Evolutionary conservation across 2,113 vertebrate species (phyloP).

Genomic region (Zootoca vivipara): DNA sequence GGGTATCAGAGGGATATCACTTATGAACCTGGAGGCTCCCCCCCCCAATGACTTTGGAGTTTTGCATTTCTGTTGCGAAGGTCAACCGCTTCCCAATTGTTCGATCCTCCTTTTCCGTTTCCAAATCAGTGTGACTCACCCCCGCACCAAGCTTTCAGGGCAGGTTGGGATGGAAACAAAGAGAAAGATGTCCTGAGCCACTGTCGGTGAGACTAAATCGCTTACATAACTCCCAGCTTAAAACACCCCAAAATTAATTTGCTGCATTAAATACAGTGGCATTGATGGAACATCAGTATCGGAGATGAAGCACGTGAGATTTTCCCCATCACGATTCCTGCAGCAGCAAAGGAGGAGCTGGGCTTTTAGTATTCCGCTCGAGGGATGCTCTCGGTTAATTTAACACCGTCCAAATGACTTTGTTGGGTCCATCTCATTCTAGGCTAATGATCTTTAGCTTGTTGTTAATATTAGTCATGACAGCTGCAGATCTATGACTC

Average conservation of each 20-base stretch:
- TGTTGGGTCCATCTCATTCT: neutral
- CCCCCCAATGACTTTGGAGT: neutral
- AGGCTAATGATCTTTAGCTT: neutral
- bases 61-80: neutral
- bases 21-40: neutral
- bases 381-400: neutral
- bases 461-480: neutral
- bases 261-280: neutral
- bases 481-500: neutral
- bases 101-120: neutral
- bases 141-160: neutral
- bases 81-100: neutral
- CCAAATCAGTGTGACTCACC: neutral
- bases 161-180: neutral
- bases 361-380: neutral
- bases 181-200: neutral
- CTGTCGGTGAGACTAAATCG: no score
- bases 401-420: neutral
- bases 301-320: neutral
- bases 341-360: neutral
- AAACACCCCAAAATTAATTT: neutral
- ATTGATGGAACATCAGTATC: no score
- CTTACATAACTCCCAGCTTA: neutral
- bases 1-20: neutral
- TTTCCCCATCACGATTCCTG: neutral